phyloP scores from a whole-genome alignment of 2,888 invertebrate genomes.

The Ophonus ardosiacus region DNA sequence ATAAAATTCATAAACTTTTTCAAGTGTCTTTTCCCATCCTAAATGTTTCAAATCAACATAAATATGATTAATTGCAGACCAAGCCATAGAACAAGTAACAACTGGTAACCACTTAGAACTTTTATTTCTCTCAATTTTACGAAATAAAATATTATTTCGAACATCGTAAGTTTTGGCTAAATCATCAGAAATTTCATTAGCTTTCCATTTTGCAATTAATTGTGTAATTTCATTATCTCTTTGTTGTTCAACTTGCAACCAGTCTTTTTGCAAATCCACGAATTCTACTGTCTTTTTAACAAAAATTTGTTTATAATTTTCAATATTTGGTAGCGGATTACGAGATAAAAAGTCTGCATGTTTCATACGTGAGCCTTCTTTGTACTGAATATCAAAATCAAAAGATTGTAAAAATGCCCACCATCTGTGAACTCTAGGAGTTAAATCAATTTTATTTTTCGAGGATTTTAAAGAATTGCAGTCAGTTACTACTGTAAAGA shows the following conservation, averaged over 20 bases:
- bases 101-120: neutral
- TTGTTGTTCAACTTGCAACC: slow-evolving; percentile 65
- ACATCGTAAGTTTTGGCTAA: slow-evolving; percentile 54
- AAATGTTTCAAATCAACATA: slow-evolving; percentile 10
- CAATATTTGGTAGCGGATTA: slow-evolving; percentile 42
- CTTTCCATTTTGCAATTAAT: slow-evolving; percentile 51
- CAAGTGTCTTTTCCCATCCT: neutral
- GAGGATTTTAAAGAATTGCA: slow-evolving; percentile 68
- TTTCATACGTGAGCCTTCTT: slow-evolving; percentile 56
- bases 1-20: neutral
- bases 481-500: slow-evolving; percentile 68
- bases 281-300: neutral
- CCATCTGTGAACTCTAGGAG: slow-evolving; percentile 58
- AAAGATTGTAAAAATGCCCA: slow-evolving; percentile 67
- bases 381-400: slow-evolving; percentile 62
- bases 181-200: neutral
- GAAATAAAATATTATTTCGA: slow-evolving; percentile 30
- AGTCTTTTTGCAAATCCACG: slow-evolving; percentile 52
- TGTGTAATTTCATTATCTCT: slow-evolving; percentile 61
- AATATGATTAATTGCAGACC: slow-evolving; percentile 19
- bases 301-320: neutral
- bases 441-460: slow-evolving; percentile 65
- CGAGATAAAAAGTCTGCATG: neutral
- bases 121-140: slow-evolving; percentile 20
- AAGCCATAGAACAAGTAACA: neutral